Evolutionary conservation across 2,888 invertebrate genomes (phyloP), one percentile per base, ranked within the genome.

Genomic region (Deroplatys truncata): DNA sequence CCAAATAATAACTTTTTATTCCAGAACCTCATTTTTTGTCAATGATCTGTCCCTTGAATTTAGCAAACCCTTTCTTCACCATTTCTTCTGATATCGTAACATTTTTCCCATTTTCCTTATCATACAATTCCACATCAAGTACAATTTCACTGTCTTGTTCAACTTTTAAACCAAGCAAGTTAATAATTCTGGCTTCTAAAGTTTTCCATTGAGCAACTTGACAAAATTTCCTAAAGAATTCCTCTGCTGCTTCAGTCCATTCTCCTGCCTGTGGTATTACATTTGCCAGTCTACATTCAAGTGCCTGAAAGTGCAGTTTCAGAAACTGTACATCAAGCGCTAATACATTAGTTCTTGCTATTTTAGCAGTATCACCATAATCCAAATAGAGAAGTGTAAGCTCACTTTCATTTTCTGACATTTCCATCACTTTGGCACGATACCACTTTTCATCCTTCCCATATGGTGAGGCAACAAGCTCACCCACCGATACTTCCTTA

Each of bases 391-490:
- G 97, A 56, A 98, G 95, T 92, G 96, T 96, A 0, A 96, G 96
- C 28, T 95, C 94, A 92, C 94, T 94, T 91, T 96, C 95, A 31
- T 95, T 94, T 0, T 95, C 93, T 56, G 95, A 93, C 20, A 96
- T 94, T 90, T 95, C 95, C 89, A 96, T 94, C 10, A 98, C 96
- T 93, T 97, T 95, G 1, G 95, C 96, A 91, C 97, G 94, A 93
- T 96, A 97, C 98, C 98, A 98, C 92, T 97, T 96, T 16, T 95
- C 95, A 93, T 98, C 98, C 92, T 96, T 95, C n/a, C 96, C 95
- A 93, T 97, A 98, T 92, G 96, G 95, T 0, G 98, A 97, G 28
- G 98, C 98, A n/a, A 98, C 97, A 90, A 98, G 95, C 93, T 98
- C 97, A 0, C 98, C 98, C 90, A 95, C 94, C 85, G 93, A 93